Conservation (phyloP, 1,140 invertebrate genomes). For the Drosophila oshimai region DNA sequence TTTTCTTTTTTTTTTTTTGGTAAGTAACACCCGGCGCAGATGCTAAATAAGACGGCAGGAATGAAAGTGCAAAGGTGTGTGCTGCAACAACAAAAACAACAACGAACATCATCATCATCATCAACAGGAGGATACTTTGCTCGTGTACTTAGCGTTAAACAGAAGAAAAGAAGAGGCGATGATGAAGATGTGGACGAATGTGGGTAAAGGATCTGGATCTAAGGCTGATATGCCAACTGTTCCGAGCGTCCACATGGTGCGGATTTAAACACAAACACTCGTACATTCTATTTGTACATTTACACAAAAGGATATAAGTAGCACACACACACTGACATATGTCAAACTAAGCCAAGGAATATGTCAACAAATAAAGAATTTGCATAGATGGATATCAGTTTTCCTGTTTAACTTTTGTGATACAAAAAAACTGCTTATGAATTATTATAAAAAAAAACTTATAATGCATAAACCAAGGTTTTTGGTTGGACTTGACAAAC, state of each 20-base stretch:
- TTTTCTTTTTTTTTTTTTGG: background rate
- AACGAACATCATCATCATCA: background rate
- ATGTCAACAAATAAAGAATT: background rate
- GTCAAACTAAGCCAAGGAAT: background rate
- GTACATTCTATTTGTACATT: no score
- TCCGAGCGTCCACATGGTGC: slow-evolving; percentile 18
- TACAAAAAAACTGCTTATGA: no score
- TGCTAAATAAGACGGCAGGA: slow-evolving; percentile 75
- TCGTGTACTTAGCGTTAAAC: slow-evolving; percentile 30
- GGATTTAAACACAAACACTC: slow-evolving; percentile 1
- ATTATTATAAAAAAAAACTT: no score
- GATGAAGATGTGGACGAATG: slow-evolving; percentile 1
- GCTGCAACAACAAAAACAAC: slow-evolving; percentile 11
- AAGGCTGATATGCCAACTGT: slow-evolving; percentile 28
- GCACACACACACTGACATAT: no score
- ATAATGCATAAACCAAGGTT: no score
- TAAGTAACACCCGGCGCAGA: slow-evolving; percentile 74
- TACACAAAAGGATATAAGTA: background rate
- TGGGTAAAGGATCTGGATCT: slow-evolving; percentile 2
- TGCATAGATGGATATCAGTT: no score
- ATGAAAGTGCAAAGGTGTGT: slow-evolving; percentile 69
- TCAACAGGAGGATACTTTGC: slow-evolving; percentile 12
- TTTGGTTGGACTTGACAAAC: no score
- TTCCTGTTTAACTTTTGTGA: no score
- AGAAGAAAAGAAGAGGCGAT: background rate